Conservation (phyloP, 2,888 invertebrate species). For the Cataglyphis albicans region DNA sequence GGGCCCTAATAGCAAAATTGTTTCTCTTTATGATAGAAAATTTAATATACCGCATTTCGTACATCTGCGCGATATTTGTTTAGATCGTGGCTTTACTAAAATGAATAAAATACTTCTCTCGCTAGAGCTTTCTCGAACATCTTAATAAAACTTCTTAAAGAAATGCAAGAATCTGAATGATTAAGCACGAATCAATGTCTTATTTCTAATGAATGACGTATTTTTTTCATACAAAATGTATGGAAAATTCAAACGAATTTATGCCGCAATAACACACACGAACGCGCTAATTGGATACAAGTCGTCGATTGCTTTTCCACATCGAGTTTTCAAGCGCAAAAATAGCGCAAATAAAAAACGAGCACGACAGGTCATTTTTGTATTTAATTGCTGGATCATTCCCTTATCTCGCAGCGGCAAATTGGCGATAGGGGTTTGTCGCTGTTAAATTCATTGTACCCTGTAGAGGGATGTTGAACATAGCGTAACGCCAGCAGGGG, state of each 20-base stretch:
- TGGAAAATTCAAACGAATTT: conserved; percentile 60
- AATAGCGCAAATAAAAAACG: conserved; percentile 43
- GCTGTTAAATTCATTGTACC: conserved; percentile 45
- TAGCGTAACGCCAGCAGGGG: neutral
- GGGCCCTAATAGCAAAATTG: conserved; percentile 45
- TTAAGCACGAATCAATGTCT: conserved; percentile 10
- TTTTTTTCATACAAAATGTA: conserved; percentile 44
- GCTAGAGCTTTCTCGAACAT: conserved; percentile 19
- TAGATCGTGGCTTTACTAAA: conserved; percentile 7
- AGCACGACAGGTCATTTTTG: conserved; percentile 48
- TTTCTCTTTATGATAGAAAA: conserved; percentile 35
- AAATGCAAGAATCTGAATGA: neutral
- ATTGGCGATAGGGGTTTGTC: conserved; percentile 52
- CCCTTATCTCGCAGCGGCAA: conserved; percentile 50
- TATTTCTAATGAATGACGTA: no score
- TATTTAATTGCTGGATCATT: conserved; percentile 54
- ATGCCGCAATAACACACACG: conserved; percentile 60
- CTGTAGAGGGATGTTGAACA: conserved; percentile 38
- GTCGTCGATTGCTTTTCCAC: conserved; percentile 62
- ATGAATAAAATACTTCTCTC: neutral
- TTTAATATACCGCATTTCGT: conserved; percentile 41
- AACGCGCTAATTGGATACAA: conserved; percentile 72
- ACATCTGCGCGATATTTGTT: conserved; percentile 29
- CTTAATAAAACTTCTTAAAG: conserved; percentile 17
- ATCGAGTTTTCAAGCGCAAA: conserved; percentile 18